Percentiles rank a stretch among this genome's conserved stretches.
These are phyloP conservation scores for Oncorhynchus clarkii DNA, from an alignment of 2,113 vertebrate species.

Conservation along the genomic window DNA sequence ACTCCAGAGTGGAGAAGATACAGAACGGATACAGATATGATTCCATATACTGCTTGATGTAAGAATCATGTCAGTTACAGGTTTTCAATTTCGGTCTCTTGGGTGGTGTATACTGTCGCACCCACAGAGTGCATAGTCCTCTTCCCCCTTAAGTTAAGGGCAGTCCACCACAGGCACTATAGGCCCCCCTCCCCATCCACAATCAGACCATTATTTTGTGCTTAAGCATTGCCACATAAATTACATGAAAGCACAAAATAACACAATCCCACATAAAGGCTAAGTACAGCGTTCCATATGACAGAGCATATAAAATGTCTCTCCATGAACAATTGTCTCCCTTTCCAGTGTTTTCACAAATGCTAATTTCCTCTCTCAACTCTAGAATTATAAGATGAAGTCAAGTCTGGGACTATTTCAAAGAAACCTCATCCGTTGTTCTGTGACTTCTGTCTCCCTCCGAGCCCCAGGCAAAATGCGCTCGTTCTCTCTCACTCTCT, in stretches of 20 bases:
- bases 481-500: no score
- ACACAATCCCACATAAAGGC: constrained; percentile 43
- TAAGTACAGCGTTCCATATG: constrained; percentile 16
- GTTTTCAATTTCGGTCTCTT: background rate
- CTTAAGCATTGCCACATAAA: constrained; percentile 38
- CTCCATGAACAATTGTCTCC: constrained; percentile 17
- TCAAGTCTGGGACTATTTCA: constrained; percentile 26
- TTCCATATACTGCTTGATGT: no score
- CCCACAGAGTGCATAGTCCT: no score
- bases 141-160: background rate
- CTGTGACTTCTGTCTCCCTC: background rate
- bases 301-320: constrained; percentile 25
- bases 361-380: constrained; percentile 20
- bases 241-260: constrained; percentile 28
- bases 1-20: background rate
- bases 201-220: constrained; percentile 29
- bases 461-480: background rate
- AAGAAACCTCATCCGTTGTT: constrained; percentile 34
- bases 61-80: no score
- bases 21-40: background rate
- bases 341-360: background rate
- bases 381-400: constrained; percentile 44
- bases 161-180: background rate
- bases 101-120: background rate
- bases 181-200: constrained; percentile 18